Conservation (phyloP, 2,888 invertebrate genomes). For the Lacanobia wlatinum region DNA sequence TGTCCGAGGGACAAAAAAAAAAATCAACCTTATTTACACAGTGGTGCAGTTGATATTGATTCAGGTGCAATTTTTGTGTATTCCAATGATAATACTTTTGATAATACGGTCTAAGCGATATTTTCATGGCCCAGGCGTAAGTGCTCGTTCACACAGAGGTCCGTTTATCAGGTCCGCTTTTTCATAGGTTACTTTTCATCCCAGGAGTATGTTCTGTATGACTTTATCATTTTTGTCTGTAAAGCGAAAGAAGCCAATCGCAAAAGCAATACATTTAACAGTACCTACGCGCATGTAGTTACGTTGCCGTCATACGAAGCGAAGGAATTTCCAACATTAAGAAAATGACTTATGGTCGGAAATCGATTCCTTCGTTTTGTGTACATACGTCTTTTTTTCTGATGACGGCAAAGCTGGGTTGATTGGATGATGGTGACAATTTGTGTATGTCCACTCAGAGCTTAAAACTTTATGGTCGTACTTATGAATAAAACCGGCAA, state of each 20-base stretch:
- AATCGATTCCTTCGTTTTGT: no score
- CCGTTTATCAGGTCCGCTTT: no score
- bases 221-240: no score
- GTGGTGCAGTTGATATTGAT: background rate
- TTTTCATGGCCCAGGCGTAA: background rate
- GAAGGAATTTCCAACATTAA: no score
- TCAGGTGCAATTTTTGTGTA: background rate
- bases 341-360: no score
- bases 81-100: background rate
- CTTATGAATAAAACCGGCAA: background rate
- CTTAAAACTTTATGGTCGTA: background rate
- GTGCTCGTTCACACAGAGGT: background rate
- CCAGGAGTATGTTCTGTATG: no score
- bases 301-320: no score
- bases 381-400: no score
- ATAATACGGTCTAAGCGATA: background rate
- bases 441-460: background rate
- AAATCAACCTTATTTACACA: conserved; percentile 12
- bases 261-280: no score
- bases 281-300: no score
- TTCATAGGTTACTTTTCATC: no score
- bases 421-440: background rate
- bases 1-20: background rate
- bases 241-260: no score
- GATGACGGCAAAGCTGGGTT: background rate